Evolutionary conservation across 2,888 invertebrate species (phyloP), one percentile per base, ranked within the genome.

Genomic region (Philereme transversata): DNA sequence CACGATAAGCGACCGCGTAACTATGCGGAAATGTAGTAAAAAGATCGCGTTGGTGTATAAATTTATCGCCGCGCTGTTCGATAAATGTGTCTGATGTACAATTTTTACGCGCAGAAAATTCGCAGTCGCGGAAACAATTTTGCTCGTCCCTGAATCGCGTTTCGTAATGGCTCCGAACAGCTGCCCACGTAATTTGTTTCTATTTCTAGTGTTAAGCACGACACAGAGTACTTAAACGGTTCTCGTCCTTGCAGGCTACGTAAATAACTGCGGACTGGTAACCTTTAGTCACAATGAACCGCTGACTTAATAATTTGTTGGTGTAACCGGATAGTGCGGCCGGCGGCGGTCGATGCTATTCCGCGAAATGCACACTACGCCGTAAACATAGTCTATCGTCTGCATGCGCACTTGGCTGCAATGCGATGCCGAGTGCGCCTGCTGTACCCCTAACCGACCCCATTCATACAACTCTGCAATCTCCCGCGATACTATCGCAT

Each of bases 21-120:
- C 88, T 84, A 91, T 86, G 91, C 91, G 91, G 91, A 92, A 90
- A 86, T 82, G 79, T 77, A 84, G 84, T 84, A 83, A 86, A 88
- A 89, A 84, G 81, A 82, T 82, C 79, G 83, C 86, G 86, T 87
- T 81, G 83, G 84, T 80, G 86, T 84, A 84, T 84, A 87, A 86
- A 89, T 90, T 88, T 88, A 89, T 88, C 84, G 83, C 81, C 79
- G 79, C 81, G 74, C 75, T 72, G 77, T 80, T 74, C 78, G 81
- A 86, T 87, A 88, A 78, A 87, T 82, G 81, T 85, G 76, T 81
- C 80, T 75, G 80, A 80, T 78, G 80, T 79, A 81, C 73, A 78
- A 69, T 75, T 80, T 83, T 85, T 74, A 68, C 66, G 65, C 56
- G 51, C 36, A 59, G 69, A 73, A 77, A 76, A 76, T 82, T 78